Evolutionary conservation across 2,888 invertebrate species (phyloP), one percentile per base, ranked within the genome.

Genomic region (Meloe dianella): DNA sequence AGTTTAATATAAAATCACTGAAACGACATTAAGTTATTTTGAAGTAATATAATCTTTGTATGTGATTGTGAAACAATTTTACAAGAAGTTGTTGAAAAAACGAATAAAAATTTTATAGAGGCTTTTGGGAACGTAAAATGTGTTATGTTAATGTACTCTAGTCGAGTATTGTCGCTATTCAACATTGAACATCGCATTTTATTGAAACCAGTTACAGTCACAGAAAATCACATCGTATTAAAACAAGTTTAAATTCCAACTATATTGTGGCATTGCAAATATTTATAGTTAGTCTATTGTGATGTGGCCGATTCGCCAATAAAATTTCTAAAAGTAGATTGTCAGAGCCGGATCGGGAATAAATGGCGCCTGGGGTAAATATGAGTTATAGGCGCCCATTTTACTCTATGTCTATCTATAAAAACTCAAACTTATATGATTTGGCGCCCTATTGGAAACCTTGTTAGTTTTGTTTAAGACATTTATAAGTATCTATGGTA

Each of bases 61-160:
- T 54, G 6, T 54, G 22, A 51, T 51, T 51, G 22, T 51, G 47
- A 22, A 51, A 27, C 54, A 54, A 22, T 27, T 54, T n/a, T 54
- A 54, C 54, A 54, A 51, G 51, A 51, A 51, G 10, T 22, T 10
- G 17, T 51, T 20, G 17, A 14, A 54, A 51, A 35, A 59, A 29
- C 56, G 30, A 66, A 66, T 63, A 66, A 66, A 66, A 66, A 63
- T 47, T 66, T 66, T 63, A 66, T 66, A 56, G 60, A 57, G 57
- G 60, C 57, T 59, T 59, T 65, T 62, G 17, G 12, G 54, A 9
- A 9, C 24, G 6, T 24, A 54, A 54, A 54, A 54, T 54, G 24
- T 54, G 54, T 54, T 54, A 54, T 54, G 54, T 54, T 54, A 54
- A 54, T 54, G 47, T 47, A 54, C 54, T 54, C 54, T 54, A 54